These are phyloP conservation scores for Fregetta grallaria DNA, from an alignment of 2,113 vertebrate genomes.

Conservation along the genomic window DNA sequence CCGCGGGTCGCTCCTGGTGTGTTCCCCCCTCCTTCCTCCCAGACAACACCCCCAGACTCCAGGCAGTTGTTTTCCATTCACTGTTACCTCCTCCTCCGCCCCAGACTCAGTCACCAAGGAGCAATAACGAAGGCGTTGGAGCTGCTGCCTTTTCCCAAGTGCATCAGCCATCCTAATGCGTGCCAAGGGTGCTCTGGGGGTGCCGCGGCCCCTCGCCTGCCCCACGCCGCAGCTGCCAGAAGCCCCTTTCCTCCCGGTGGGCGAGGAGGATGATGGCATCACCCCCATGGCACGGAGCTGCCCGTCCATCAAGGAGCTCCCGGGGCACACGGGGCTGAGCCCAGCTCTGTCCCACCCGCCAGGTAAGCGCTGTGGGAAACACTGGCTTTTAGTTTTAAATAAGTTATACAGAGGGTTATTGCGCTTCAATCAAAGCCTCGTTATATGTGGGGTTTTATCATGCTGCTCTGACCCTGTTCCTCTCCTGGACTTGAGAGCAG, in stretches of 20 bases:
- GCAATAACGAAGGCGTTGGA: neutral
- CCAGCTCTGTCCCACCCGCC: neutral
- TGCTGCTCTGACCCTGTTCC: neutral
- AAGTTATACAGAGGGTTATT: neutral
- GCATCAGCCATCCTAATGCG: neutral
- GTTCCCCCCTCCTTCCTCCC: neutral
- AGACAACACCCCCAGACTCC: neutral
- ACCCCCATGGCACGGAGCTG: rapidly evolving
- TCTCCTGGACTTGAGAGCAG: neutral
- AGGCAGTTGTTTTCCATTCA: neutral
- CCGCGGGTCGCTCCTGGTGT: rapidly evolving
- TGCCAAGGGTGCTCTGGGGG: neutral
- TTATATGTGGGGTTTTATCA: neutral
- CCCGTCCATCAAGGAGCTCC: neutral
- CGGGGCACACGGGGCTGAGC: neutral
- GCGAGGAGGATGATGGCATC: neutral
- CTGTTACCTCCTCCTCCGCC: neutral
- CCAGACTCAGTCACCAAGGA: neutral
- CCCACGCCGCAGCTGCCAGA: rapidly evolving
- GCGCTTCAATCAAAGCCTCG: neutral
- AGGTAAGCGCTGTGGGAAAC: neutral
- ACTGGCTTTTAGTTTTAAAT: neutral
- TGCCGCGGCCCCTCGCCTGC: neutral
- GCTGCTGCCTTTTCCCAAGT: neutral
- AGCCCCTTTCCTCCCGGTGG: neutral